Base-by-base conservation (phyloP, 2,113 vertebrate species). In the Xyliphius kryptos region DNA sequence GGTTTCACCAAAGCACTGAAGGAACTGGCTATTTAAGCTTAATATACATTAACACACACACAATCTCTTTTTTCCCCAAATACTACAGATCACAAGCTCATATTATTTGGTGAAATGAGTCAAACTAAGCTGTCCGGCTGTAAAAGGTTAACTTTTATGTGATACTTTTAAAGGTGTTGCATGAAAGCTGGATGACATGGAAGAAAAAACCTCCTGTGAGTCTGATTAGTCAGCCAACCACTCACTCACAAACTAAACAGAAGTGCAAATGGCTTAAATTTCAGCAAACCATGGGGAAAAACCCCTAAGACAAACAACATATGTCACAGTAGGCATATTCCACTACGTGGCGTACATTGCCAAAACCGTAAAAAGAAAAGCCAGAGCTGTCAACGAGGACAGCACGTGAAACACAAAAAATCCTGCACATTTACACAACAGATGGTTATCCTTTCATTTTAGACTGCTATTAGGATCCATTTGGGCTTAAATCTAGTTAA, bases 251-350 rank as follows among this genome's bases (percentile, higher is more conserved):
- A 70, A 6, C 75, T 80, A 79, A 84, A 78, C 79, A 74, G 72
- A 83, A 79, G 71, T 85, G 81, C 84, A 87, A 83, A 81, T 71
- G 78, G 77, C 76, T 77, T 80, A 78, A 74, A 81, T 76, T 77
- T 62, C 53, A 76, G 70, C 48, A 40, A 68, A 64, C 69, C 40
- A 26, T 15, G 22, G 48, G 68, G 26, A 53, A 64, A 68, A 54
- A 47, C 62, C 11, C 22, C 16, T 26, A 55, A 40, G 57, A 72
- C 77, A 86, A 82, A 84, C 81, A 86, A 82, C 87, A 87, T 85
- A 86, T 87, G 87, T 80, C 85, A 79, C 79, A 72, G 80, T 60
- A 79, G 79, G 80, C 74, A 26, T 80, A 83, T 82, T 83, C 83
- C 82, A 82, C 79, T 76, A 78, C 80, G 79, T 75, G 77, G 75